Evolutionary conservation across 2,113 vertebrate species (phyloP), one percentile per base, ranked within the genome.

Genomic region (Greenwoodochromis staneri): DNA sequence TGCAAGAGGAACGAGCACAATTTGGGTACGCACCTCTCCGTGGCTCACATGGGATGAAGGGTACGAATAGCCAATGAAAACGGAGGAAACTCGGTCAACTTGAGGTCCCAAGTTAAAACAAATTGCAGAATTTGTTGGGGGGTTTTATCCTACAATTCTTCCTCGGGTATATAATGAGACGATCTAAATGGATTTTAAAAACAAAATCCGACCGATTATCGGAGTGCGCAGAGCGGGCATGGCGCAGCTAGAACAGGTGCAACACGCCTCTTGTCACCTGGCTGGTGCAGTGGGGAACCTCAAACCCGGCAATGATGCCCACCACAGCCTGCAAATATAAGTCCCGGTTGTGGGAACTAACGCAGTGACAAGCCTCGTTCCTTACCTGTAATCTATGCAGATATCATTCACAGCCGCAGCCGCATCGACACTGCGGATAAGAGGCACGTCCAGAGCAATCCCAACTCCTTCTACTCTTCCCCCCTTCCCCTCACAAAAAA

Each of bases 351-450:
- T 53, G 54, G n/a, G 4, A 59, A 88, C 73, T 81, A 84, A 88
- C 54, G 47, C 55, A 2, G 81, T 83, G 89, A 59, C 83, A 83
- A 88, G 80, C 85, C 83, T 27, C 73, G 84, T 66, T 88, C 38
- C 96, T 96, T 96, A 97, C 97, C 97, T 97, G 97, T 94, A 95
- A 96, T 95, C 94, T 95, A 89, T 95, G 95, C 93, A 95, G 95
- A 95, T 94, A 94, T 95, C 93, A 95, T 94, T 96, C 95, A 95
- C 94, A 94, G 93, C 95, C 96, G 97, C 95, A 94, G 92, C 95
- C 96, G 97, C 97, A 97, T 96, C 95, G 94, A 94, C 96, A 96
- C 97, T 97, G 97, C 97, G 95, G 97, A 96, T 95, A 93, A 90
- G 93, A 92, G 95, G 96, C 94, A 93, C 93, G 95, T 96, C 94